Percentiles rank a stretch among this genome's conserved stretches.
phyloP scores from a whole-genome alignment of 1,140 invertebrate genomes.

The Sipha flava region DNA sequence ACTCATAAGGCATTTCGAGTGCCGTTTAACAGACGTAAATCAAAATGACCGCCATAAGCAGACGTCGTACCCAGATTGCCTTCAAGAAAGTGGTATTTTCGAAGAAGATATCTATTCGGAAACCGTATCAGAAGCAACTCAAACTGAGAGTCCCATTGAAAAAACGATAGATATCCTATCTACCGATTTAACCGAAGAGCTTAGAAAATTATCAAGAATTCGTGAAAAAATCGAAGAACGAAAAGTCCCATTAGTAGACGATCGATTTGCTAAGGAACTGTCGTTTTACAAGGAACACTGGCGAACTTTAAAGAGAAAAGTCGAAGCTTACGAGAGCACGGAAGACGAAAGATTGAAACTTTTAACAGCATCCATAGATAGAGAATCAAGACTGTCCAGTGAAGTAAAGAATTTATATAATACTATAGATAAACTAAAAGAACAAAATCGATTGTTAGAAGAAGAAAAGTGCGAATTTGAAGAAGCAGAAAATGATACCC shows the following conservation, averaged over 20 bases:
- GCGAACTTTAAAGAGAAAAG: slow-evolving; percentile 38
- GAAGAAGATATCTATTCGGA: slow-evolving; percentile 39
- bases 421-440: slow-evolving; percentile 39
- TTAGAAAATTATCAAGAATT: slow-evolving; percentile 40
- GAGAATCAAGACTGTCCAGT: slow-evolving; percentile 38
- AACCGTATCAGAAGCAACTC: slow-evolving; percentile 37
- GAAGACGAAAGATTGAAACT: slow-evolving; percentile 35
- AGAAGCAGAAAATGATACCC: slow-evolving; percentile 47
- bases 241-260: slow-evolving; percentile 28
- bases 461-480: slow-evolving; percentile 46
- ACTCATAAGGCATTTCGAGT: slow-evolving; percentile 38
- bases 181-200: slow-evolving; percentile 38
- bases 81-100: slow-evolving; percentile 48
- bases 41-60: slow-evolving; percentile 29
- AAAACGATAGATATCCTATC: slow-evolving; percentile 2
- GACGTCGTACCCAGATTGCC: slow-evolving; percentile 37
- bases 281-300: slow-evolving; percentile 37
- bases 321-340: slow-evolving; percentile 37
- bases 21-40: slow-evolving; percentile 31
- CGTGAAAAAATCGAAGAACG: slow-evolving; percentile 41
- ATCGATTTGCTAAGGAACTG: slow-evolving; percentile 36
- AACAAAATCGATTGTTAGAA: slow-evolving; percentile 42
- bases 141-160: slow-evolving; percentile 39
- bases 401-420: slow-evolving; percentile 40
- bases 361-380: slow-evolving; percentile 35